Evolutionary conservation across 2,797 vertebrate species (phyloP), one percentile per base, ranked within the genome.

Genomic region (Triplophysa bombifrons): DNA sequence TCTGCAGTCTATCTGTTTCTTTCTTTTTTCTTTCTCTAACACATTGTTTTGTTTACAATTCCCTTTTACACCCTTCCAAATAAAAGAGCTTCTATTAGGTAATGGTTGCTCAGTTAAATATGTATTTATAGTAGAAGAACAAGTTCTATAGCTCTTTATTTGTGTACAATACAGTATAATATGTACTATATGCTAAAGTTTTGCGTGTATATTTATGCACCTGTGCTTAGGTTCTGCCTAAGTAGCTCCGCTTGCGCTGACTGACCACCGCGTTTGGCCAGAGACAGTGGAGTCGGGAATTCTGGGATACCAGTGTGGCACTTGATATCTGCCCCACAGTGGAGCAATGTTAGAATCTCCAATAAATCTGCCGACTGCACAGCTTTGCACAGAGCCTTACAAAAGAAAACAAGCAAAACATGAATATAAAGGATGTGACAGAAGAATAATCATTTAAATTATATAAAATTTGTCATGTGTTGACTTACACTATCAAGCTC

Each of bases 241-340:
- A 95, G 92, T 72, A 95, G 93, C 73, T 94, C 93, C 87, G 91
- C 91, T 89, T 95, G 95, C 80, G 94, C 82, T 0, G 80, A 82
- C 86, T 94, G 94, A 0, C 91, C 91, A 0, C 91, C 89, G 60
- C 88, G 87, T 82, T 90, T 82, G 0, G 95, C 94, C 48, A 95
- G 83, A 41, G 88, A 90, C 19, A 94, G 51, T 4, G 94, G 93
- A 0, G 90, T 89, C 0, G 93, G 91, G 80, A 82, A 88, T 13
- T 74, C 75, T 0, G 89, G 86, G 81, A 94, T 91, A 48, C 92
- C 92, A 0, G 91, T 92, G 84, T 82, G 83, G 67, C 93, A 94
- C 84, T 41, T 87, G 34, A 90, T 87, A 1, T 91, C 86, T 0
- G 94, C 95, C 55, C 95, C 95, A 2, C 94, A 95, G 88, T 94